Percentiles rank a stretch among this genome's conserved stretches.
phyloP scores from a whole-genome alignment of 2,113 vertebrate species.

The Pelusios castaneus region DNA sequence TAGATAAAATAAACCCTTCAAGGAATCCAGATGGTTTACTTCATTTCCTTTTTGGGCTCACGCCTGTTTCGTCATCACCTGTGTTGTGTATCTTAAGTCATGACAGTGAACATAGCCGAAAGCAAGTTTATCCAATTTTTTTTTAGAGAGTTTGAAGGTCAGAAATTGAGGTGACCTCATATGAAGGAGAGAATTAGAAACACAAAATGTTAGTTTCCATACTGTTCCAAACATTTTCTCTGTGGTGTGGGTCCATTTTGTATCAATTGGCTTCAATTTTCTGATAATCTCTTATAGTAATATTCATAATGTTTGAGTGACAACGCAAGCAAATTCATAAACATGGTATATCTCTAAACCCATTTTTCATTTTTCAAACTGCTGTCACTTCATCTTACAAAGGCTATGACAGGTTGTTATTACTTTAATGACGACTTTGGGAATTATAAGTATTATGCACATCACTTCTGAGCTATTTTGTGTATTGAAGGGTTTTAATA shows the following conservation, averaged over 20 bases:
- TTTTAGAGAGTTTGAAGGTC: not conserved
- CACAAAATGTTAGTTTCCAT: not conserved
- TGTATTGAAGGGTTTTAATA: conserved; percentile 71
- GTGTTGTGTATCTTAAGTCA: not conserved
- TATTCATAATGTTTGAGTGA: conserved; percentile 74
- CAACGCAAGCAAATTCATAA: conserved; percentile 77
- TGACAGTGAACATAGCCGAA: not conserved
- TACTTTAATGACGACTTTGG: conserved; percentile 55
- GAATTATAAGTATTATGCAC: conserved; percentile 52
- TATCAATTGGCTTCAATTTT: conserved; percentile 63
- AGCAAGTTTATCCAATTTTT: not conserved
- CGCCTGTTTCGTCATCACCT: not conserved
- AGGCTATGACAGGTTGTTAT: conserved; percentile 71
- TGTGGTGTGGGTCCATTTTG: conserved; percentile 38
- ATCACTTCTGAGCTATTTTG: conserved; percentile 64
- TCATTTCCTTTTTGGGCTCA: not conserved
- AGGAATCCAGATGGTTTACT: not conserved
- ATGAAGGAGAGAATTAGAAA: conserved; percentile 4
- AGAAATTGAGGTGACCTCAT: not conserved
- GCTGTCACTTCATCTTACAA: conserved; percentile 70
- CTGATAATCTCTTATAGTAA: conserved; percentile 55
- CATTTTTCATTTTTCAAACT: conserved; percentile 72
- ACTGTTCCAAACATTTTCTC: conserved; percentile 11
- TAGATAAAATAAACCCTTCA: not conserved
- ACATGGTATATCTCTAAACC: conserved; percentile 71